A percentile compares a stretch with the other conserved stretches of the same genome.
phyloP scores from a whole-genome alignment of 1,140 invertebrate genomes.

The Pseudomyrmex sp. region DNA sequence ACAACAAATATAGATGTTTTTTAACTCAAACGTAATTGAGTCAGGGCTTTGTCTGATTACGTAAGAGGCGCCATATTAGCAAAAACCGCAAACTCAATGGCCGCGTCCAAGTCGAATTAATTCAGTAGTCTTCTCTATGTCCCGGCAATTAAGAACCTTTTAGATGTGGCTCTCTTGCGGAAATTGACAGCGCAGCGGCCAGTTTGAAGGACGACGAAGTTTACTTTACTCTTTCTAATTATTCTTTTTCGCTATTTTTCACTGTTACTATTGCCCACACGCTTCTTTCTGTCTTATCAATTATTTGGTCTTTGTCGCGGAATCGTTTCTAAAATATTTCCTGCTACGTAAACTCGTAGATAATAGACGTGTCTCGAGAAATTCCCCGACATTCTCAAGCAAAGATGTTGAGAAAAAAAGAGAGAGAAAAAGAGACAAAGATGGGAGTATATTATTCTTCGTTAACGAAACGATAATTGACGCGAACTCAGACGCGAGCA shows the following conservation, averaged over 20 bases:
- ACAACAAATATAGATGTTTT: neutral
- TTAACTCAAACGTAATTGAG: neutral
- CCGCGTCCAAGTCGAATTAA: slow-evolving; percentile 25
- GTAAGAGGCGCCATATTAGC: slow-evolving; percentile 18
- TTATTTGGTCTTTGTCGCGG: slow-evolving; percentile 16
- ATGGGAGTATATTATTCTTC: neutral
- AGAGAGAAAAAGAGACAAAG: too few species aligned
- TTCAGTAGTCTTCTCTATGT: slow-evolving; percentile 22
- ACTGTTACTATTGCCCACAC: neutral
- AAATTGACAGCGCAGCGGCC: neutral
- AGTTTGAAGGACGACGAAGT: neutral
- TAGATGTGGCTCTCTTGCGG: neutral
- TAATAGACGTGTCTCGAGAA: neutral
- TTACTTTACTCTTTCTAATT: slow-evolving; percentile 1
- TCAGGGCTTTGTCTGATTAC: slow-evolving; percentile 6
- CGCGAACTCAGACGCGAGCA: neutral
- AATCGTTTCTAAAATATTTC: slow-evolving; percentile 5
- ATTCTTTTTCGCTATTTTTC: slow-evolving; percentile 15
- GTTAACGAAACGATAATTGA: slow-evolving; percentile 33
- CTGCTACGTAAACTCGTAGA: neutral
- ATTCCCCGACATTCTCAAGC: slow-evolving; percentile 6
- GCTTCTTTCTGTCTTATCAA: neutral
- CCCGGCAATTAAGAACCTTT: slow-evolving; percentile 27
- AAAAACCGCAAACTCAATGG: slow-evolving; percentile 11
- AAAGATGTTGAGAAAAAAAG: neutral